These are phyloP conservation scores for Aspidiotus rigidus DNA, from an alignment of 2,888 invertebrate species.

Conservation along the genomic window DNA sequence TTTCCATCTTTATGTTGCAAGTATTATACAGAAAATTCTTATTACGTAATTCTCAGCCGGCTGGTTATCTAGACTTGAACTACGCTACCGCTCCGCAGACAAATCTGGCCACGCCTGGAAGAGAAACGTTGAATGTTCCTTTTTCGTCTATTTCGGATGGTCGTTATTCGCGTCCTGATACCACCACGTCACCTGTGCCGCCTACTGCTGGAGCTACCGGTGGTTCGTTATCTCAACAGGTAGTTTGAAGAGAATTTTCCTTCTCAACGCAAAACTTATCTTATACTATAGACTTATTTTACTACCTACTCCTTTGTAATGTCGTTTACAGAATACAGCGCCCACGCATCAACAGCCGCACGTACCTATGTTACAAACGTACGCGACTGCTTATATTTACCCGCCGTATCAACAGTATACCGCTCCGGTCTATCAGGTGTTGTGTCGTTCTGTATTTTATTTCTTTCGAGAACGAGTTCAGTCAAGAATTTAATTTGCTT, in stretches of 20 bases:
- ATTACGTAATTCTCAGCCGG: constrained; percentile 40
- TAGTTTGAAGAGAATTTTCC: constrained; percentile 38
- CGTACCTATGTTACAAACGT: constrained; percentile 30
- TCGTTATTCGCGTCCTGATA: constrained; percentile 62
- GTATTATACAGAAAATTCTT: background rate
- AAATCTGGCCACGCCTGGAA: constrained; percentile 55
- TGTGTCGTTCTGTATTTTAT: background rate
- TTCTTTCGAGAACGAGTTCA: too few species aligned
- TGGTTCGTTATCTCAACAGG: constrained; percentile 62
- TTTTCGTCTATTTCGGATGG: constrained; percentile 55
- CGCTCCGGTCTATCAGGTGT: constrained; percentile 30
- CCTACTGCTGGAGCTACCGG: constrained; percentile 35
- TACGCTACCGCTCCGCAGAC: constrained; percentile 52
- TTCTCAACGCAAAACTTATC: background rate
- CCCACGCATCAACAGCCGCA: constrained; percentile 31
- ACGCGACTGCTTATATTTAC: constrained; percentile 31
- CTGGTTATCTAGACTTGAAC: constrained; percentile 64
- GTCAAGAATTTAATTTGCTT: too few species aligned
- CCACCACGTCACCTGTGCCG: constrained; percentile 70
- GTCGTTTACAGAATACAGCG: constrained; percentile 25
- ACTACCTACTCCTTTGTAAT: background rate
- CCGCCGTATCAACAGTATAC: constrained; percentile 32
- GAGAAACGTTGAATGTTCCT: constrained; percentile 57
- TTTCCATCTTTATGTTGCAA: background rate
- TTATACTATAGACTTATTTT: background rate